These are phyloP conservation scores for Phalangium opilio DNA, from an alignment of 2,888 invertebrate genomes.

Conservation along the genomic window DNA sequence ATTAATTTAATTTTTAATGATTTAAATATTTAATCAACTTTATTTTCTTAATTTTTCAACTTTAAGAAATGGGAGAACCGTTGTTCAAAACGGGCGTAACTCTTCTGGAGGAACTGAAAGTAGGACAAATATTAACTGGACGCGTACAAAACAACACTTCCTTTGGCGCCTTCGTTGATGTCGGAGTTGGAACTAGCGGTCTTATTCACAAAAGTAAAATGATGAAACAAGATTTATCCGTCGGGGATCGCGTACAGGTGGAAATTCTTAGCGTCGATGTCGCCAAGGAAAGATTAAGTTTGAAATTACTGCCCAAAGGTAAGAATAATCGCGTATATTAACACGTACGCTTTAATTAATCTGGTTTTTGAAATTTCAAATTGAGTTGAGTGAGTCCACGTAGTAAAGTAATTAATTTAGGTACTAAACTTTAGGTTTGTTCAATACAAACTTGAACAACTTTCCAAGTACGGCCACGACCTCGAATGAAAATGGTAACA, in stretches of 20 bases:
- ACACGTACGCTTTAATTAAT: too few relatives aligned
- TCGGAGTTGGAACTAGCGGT: conserved; percentile 29
- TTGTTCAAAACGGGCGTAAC: conserved; percentile 59
- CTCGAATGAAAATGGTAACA: too few relatives aligned
- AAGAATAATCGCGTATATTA: too few relatives aligned
- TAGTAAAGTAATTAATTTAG: too few relatives aligned
- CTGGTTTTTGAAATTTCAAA: too few relatives aligned
- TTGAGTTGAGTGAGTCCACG: too few relatives aligned
- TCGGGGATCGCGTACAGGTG: conserved; percentile 11
- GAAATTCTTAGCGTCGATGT: conserved; percentile 7
- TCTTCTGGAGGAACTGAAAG: conserved; percentile 37
- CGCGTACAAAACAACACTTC: conserved; percentile 68
- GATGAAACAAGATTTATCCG: conserved; percentile 4
- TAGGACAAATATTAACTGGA: conserved; percentile 37
- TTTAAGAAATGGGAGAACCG: conserved; percentile 42
- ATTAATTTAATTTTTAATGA: too few relatives aligned
- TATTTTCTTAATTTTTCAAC: conserved; percentile 3
- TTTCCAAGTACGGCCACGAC: too few relatives aligned
- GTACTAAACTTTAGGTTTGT: too few relatives aligned
- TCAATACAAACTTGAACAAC: too few relatives aligned
- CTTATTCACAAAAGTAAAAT: conserved; percentile 14
- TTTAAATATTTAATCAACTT: background rate
- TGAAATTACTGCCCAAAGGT: conserved; percentile 2
- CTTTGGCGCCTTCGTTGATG: conserved; percentile 81
- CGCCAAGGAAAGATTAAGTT: conserved; percentile 6